Evolutionary conservation across 2,888 invertebrate species (phyloP).

Genomic region (Amphimallon solstitiale): DNA sequence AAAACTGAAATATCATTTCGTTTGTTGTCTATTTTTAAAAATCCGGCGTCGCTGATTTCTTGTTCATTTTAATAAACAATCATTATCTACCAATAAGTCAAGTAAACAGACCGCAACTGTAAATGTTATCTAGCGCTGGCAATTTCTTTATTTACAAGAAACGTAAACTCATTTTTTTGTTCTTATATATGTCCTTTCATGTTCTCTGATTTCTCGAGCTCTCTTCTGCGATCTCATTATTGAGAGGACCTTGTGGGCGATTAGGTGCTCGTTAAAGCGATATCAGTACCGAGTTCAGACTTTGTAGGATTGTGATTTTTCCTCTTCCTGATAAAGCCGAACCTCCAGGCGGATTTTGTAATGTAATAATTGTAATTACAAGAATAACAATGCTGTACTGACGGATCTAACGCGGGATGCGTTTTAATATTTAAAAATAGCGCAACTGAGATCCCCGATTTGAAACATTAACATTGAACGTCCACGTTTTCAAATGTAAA

Average conservation of each 20-base stretch:
- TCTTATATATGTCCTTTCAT: not conserved
- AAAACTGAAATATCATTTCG: slow-evolving; percentile 1
- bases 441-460: slow-evolving; percentile 8
- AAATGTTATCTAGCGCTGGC: slow-evolving; percentile 20
- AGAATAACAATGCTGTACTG: no score
- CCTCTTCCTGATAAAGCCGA: no score
- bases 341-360: not conserved
- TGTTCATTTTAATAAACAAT: slow-evolving; percentile 16
- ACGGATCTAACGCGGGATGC: no score
- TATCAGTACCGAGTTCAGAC: no score
- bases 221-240: no score
- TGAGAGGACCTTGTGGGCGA: no score
- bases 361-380: no score
- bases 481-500: slow-evolving; percentile 14
- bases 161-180: not conserved
- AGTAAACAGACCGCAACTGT: slow-evolving; percentile 27
- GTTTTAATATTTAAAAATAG: slow-evolving; percentile 8
- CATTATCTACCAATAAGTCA: slow-evolving; percentile 11
- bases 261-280: no score
- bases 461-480: slow-evolving; percentile 15
- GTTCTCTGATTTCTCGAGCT: not conserved
- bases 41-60: no score
- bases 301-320: no score
- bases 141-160: slow-evolving; percentile 16
- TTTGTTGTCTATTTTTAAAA: slow-evolving; percentile 15